Evolutionary conservation across 92 coral and sea anemone species (phyloP), one percentile per base, ranked within the genome.

Genomic region (Micromussa lordhowensis): DNA sequence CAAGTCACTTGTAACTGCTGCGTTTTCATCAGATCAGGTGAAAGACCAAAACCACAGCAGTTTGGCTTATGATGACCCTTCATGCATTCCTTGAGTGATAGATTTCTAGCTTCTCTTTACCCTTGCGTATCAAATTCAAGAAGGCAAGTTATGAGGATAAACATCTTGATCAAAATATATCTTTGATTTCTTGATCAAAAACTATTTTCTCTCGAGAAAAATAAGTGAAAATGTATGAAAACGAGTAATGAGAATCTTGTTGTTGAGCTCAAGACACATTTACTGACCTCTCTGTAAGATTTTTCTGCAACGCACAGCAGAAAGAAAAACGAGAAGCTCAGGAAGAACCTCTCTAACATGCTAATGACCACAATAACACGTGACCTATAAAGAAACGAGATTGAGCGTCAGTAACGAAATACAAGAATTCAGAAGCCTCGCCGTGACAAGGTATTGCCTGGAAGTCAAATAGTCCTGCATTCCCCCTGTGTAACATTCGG

Each of bases 271-370:
- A 28, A 66, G 0, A 34, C 32, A 9, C 32, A 6, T 28, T 28
- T 28, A 66, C 71, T 72, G 79, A 97, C 99, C 99, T 97, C 97
- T 89, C 99, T 77, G 80, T 95, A 95, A 21, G 99, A 95, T 40
- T 98, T 90, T 87, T 97, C 99, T 14, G 99, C 99, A 12, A 97
- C 99, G 79, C 99, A 97, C 30, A 97, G 92, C 68, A 97, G 91
- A 69, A 95, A 97, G 95, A 97, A 94, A 79, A 97, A 95, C 59
- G 97, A 91, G 59, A 92, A 95, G 85, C 99, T 94, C 63, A 95
- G 92, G 26, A 93, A 91, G 48, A 94, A 87, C 74, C 99, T 92
- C 90, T 96, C 97, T 79, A 94, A 31, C 76, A 94, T 91, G 76
- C 98, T 93, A 74, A 95, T 90, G 79, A 92, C 80, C 26, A 97